These are phyloP conservation scores for Euplagia quadripunctaria DNA, from an alignment of 2,888 invertebrate genomes.

Conservation along the genomic window DNA sequence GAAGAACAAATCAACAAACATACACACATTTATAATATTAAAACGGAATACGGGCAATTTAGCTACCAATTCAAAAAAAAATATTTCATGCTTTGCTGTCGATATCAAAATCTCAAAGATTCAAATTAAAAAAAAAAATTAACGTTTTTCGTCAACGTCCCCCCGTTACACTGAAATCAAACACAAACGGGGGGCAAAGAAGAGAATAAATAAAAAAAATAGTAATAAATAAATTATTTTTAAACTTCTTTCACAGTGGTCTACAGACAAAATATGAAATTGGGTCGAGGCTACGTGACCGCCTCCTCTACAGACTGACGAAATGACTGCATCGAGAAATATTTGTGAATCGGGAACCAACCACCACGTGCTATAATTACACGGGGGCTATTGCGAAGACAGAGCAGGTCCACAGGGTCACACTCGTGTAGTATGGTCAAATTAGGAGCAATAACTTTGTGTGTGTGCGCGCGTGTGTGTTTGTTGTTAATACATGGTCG, in stretches of 20 bases:
- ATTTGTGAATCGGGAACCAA: background rate
- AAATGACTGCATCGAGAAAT: background rate
- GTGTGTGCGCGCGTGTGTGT: no score
- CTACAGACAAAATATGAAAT: background rate
- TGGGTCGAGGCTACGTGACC: background rate
- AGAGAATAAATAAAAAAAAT: no score
- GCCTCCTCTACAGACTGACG: background rate
- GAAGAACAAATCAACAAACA: no score
- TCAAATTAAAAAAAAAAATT: no score
- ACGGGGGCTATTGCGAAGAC: background rate
- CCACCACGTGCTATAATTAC: background rate
- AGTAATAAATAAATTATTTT: background rate
- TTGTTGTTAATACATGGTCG: background rate
- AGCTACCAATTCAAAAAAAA: no score
- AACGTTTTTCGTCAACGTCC: no score
- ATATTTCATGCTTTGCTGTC: no score
- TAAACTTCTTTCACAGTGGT: background rate
- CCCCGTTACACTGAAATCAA: no score
- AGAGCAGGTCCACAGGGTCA: background rate
- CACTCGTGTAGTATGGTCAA: background rate
- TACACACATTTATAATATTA: no score
- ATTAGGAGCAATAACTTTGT: background rate
- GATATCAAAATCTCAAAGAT: no score
- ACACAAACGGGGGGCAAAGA: no score
- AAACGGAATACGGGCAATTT: no score